Base-by-base conservation (phyloP, 2,797 vertebrate species). In the Enteromius anoplus region DNA sequence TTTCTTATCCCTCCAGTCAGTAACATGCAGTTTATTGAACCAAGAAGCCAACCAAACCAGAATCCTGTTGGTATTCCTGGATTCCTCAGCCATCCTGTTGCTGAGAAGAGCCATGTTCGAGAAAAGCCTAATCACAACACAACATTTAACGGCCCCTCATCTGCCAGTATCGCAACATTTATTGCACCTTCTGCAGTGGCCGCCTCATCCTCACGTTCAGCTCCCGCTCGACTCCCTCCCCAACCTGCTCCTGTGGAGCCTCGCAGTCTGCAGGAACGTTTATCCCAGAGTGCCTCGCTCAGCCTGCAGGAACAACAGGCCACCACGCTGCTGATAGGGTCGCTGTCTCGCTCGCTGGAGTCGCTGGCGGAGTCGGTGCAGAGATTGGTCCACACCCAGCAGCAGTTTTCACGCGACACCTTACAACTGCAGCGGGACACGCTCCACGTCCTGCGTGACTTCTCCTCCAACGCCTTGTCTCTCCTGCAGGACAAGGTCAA, bases 261-360 rank as follows among this genome's bases (percentile, higher is more conserved):
- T 10, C 80, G 62, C 40, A 81, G 45, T 29, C 12, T 85, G 1
- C 89, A 42, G 4, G 89, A 90, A 32, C 88, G 84, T 15, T 88
- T 94, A 83, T 80, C 91, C 42, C 92, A 91, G 86, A 86, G 92
- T 86, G 92, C 94, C 5, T 84, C 88, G 0, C 92, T 93, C 81
- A 94, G 95, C 84, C 85, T 95, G 5, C 91, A 93, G 90, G 94
- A 95, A 93, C 95, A 95, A 91, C 92, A 91, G 69, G 90, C 92
- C 82, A 88, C 91, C 75, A 81, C 94, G 37, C 75, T 89, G 83
- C 92, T 95, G 3, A 90, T 95, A 83, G 88, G 89, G 9, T 91
- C 93, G 0, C 91, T 95, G 86, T 94, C 94, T 0, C 93, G 88
- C 73, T 95, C 95, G 0, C 89, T 95, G 86, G 94, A 94, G 89